Base-by-base conservation (phyloP, 35 echinoderm and acorn worm genomes). In the Lytechinus pictus region DNA sequence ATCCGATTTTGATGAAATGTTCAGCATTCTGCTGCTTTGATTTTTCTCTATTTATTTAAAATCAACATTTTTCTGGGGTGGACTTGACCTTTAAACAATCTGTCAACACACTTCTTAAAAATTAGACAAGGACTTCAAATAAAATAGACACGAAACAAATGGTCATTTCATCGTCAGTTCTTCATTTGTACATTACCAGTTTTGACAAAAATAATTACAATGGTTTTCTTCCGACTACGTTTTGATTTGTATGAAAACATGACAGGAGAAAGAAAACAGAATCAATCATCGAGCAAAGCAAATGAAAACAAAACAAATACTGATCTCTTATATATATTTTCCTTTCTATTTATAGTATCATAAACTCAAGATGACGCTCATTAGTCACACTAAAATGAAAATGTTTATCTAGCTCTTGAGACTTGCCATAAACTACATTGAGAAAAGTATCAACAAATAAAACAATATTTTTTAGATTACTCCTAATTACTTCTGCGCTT, bases 181-280 rank as follows among this genome's bases (percentile, higher is more conserved):
- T 93, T 93, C 92, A 93, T 93, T 93, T 93, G 92, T 93, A 93
- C 92, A 93, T 93, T 57, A 93, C 92, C 54, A 55, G 55, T 93
- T 93, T 93, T 12, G 57, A 13, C 55, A 27, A 93, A 93, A 93
- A 93, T 93, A 93, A 93, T 93, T 93, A 93, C 92, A 93, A 93
- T 93, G 54, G 92, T 93, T 93, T 93, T 90, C 52, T 54, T 93
- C 11, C 92, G 9, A 27, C 92, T 93, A 93, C 53, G 53, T 93
- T 93, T 93, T 93, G 28, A 28, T 28, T 93, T 54, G 27, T 93
- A 93, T 93, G 52, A 54, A 93, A 93, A 93, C 24, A 93, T 57
- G 27, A 57, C 53, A 55, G 53, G 57, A 93, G 88, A 90, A 90
- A 90, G 88, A 14, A 90, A 90, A 93, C 27, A 93, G 27, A 90